Conservation (phyloP, 1,140 invertebrate species). For the Condylostylus longicornis region DNA sequence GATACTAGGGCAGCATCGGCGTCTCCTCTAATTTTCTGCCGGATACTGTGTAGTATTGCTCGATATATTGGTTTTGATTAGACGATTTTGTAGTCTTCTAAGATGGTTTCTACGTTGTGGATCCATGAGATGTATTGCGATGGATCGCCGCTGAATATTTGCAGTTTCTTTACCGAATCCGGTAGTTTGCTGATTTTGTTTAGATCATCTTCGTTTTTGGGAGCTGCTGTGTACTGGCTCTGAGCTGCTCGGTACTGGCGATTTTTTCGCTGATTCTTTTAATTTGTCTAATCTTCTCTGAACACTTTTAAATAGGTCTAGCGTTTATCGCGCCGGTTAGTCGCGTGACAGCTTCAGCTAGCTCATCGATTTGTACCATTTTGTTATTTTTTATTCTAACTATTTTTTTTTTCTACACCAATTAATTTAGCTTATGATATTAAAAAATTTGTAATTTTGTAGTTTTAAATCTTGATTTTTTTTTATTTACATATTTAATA, state of each 20-base stretch:
- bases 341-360: neutral
- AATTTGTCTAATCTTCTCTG: neutral
- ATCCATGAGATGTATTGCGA: conserved; percentile 1
- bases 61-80: too few relatives aligned
- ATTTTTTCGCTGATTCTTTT: neutral
- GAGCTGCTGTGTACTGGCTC: neutral
- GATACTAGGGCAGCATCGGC: too few relatives aligned
- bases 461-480: too few relatives aligned
- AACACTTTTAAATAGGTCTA: neutral
- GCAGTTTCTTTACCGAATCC: too few relatives aligned
- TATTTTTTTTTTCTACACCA: too few relatives aligned
- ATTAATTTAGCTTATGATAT: too few relatives aligned
- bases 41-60: too few relatives aligned
- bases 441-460: too few relatives aligned
- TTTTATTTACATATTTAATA: too few relatives aligned
- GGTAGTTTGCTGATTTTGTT: neutral
- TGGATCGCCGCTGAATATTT: neutral
- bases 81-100: conserved; percentile 2
- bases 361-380: neutral
- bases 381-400: too few relatives aligned
- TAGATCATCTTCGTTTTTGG: neutral
- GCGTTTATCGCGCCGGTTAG: neutral
- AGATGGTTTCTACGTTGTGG: neutral
- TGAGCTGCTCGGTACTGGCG: too few relatives aligned
- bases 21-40: too few relatives aligned